Evolutionary conservation across 2,113 vertebrate species (phyloP).

Genomic region (Balaeniceps rex): DNA sequence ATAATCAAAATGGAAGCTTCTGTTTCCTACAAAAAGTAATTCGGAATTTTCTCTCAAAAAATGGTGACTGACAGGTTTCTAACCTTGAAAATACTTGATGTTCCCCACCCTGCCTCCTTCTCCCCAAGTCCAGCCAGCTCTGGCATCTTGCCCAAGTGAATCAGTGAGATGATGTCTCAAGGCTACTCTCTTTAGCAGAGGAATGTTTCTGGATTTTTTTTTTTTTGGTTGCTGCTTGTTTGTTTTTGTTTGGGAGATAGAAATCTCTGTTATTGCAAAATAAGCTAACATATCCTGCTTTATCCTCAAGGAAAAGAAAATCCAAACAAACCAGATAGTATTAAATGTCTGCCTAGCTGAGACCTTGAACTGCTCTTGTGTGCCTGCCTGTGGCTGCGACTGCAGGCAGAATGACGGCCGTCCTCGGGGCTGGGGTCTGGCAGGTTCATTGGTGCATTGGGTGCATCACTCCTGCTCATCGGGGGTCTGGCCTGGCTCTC

Average conservation of each 20-base stretch:
- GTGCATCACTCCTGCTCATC: accelerated
- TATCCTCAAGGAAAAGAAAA: background rate
- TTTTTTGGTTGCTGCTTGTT: background rate
- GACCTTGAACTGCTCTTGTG: background rate
- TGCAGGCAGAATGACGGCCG: accelerated
- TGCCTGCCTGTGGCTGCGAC: accelerated
- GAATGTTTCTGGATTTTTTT: background rate
- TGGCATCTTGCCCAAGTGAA: background rate
- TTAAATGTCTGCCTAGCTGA: background rate
- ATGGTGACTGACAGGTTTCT: background rate
- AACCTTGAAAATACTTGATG: background rate
- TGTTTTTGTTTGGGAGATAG: background rate
- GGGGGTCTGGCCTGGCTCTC: background rate
- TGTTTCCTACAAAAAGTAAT: background rate
- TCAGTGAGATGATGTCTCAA: background rate
- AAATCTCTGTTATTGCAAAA: background rate
- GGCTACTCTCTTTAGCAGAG: background rate
- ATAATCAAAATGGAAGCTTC: background rate
- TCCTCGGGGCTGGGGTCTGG: accelerated
- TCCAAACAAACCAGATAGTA: background rate
- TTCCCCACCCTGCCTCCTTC: background rate
- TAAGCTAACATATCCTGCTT: background rate
- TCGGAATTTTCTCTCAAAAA: background rate
- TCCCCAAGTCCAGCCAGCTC: background rate
- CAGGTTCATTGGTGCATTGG: no score